These are phyloP conservation scores for Genyomyrus donnyi DNA, from an alignment of 2,113 vertebrate genomes.

Conservation along the genomic window DNA sequence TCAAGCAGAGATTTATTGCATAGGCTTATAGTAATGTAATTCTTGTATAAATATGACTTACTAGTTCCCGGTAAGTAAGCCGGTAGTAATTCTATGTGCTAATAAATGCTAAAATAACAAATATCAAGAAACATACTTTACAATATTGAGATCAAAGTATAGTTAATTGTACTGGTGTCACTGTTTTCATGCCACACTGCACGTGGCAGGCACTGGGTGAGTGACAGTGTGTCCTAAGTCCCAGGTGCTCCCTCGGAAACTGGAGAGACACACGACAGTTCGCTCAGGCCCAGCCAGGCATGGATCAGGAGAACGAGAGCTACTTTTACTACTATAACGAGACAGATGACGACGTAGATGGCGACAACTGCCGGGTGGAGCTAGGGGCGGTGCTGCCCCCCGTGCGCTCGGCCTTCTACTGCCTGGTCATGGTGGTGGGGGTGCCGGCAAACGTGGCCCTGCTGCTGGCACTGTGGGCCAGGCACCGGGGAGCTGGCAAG, in stretches of 20 bases:
- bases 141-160: background rate
- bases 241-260: background rate
- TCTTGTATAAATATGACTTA: background rate
- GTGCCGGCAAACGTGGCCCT: background rate
- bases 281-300: background rate
- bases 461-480: constrained; percentile 1
- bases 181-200: background rate
- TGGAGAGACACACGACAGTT: background rate
- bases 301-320: background rate
- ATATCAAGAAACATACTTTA: background rate
- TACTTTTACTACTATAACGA: background rate
- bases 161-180: background rate
- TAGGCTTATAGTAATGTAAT: background rate
- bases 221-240: background rate
- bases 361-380: background rate
- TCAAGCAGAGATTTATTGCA: background rate
- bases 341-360: background rate
- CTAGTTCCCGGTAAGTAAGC: too few relatives aligned
- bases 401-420: background rate
- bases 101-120: background rate
- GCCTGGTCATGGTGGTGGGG: background rate
- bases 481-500: background rate
- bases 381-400: background rate
- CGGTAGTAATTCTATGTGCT: background rate
- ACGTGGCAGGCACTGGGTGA: background rate